A percentile compares a stretch with the other conserved stretches of the same genome.
These are phyloP conservation scores for Oreochromis grahami DNA, from an alignment of 2,797 vertebrate species.

Conservation along the genomic window DNA sequence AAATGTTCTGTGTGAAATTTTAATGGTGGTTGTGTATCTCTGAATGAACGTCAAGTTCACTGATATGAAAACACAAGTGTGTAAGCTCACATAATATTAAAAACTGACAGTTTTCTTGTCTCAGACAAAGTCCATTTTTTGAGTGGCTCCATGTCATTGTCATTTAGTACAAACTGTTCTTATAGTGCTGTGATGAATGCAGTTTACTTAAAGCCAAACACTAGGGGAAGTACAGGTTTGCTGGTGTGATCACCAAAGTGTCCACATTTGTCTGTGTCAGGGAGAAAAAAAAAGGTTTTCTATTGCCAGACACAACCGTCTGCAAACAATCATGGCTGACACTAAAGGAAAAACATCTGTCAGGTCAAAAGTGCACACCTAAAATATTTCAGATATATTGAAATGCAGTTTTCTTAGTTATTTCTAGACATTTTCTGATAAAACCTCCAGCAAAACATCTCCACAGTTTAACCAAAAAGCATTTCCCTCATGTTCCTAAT, in stretches of 20 bases:
- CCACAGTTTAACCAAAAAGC: not conserved
- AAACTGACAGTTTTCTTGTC: not conserved
- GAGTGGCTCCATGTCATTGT: not conserved
- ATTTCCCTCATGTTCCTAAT: not conserved
- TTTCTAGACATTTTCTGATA: constrained; percentile 5
- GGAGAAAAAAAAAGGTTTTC: not conserved
- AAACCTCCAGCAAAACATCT: constrained; percentile 8
- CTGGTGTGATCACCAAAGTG: not conserved
- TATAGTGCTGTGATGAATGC: not conserved
- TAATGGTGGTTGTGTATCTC: not conserved
- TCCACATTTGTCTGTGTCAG: not conserved
- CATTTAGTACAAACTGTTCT: not conserved
- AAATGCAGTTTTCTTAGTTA: not conserved
- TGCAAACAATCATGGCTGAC: not conserved
- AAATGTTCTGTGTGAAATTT: not conserved
- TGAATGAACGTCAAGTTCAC: not conserved
- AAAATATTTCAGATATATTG: not conserved
- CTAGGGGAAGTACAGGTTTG: not conserved
- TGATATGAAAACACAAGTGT: not conserved
- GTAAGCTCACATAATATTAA: not conserved
- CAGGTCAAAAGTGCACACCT: constrained; percentile 1
- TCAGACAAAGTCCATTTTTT: not conserved
- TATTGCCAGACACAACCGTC: not conserved
- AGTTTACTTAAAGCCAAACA: not conserved
- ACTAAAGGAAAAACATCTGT: not conserved